Conservation (phyloP, 2,888 invertebrate species). For the Imbricaverruca yamaguchii region DNA sequence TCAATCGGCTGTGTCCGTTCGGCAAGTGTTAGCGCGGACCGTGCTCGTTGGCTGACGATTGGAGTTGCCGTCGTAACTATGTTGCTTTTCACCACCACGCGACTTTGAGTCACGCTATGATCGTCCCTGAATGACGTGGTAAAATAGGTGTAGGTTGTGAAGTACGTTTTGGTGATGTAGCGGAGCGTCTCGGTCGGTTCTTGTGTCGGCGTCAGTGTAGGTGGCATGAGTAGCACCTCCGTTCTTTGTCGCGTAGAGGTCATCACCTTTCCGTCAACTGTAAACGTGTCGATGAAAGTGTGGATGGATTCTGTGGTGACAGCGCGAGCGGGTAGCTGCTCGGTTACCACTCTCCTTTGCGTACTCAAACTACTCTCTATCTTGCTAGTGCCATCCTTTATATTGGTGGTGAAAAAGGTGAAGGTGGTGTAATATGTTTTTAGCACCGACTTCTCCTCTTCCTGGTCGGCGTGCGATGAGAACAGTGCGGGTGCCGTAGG, state of each 20-base stretch:
- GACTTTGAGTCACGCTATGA: slow-evolving; percentile 70
- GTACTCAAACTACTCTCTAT: neutral
- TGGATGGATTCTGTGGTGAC: neutral
- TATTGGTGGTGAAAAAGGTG: slow-evolving; percentile 31
- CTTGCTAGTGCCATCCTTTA: slow-evolving; percentile 26
- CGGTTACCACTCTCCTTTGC: neutral
- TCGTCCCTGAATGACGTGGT: slow-evolving; percentile 76
- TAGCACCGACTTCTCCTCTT: slow-evolving; percentile 18
- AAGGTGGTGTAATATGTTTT: slow-evolving; percentile 26
- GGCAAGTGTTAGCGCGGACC: too few species aligned
- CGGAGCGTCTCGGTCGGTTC: slow-evolving; percentile 42
- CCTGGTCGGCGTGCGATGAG: slow-evolving; percentile 3
- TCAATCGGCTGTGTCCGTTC: too few species aligned
- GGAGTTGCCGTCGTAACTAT: slow-evolving; percentile 51
- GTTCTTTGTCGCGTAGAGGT: neutral
- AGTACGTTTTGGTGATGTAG: slow-evolving; percentile 76
- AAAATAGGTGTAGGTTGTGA: slow-evolving; percentile 69
- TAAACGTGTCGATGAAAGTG: neutral
- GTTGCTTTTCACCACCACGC: slow-evolving; percentile 77
- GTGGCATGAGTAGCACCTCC: slow-evolving; percentile 24
- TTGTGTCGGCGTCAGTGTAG: slow-evolving; percentile 25
- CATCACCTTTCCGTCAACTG: neutral
- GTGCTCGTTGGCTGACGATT: too few species aligned
- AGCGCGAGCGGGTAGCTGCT: neutral
- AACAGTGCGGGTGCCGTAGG: neutral